These are phyloP conservation scores for Mesaphorura yosii DNA, from an alignment of 1,140 invertebrate genomes.

Conservation along the genomic window DNA sequence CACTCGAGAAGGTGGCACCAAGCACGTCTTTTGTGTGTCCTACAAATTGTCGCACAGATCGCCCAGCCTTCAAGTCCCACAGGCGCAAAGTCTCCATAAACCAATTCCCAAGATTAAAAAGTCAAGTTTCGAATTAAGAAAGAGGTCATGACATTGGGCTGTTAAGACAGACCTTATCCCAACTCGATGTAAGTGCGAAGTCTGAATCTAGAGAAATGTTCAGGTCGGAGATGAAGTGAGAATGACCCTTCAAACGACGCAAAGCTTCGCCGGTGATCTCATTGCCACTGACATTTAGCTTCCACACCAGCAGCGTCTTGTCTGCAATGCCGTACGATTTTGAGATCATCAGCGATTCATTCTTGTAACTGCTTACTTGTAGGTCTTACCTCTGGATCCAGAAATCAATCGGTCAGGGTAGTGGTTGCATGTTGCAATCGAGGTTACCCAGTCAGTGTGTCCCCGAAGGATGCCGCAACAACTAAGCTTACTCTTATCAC, in stretches of 20 bases:
- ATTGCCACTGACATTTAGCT: not conserved
- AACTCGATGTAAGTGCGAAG: slow-evolving; percentile 5
- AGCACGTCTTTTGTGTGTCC: slow-evolving; percentile 5
- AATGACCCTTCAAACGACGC: slow-evolving; percentile 5
- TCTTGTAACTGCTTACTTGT: not conserved
- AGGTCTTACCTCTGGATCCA: slow-evolving; percentile 1
- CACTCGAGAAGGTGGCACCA: slow-evolving; percentile 5
- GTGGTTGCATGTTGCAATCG: not conserved
- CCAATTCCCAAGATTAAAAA: no score
- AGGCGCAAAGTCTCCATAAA: slow-evolving; percentile 7
- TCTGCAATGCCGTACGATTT: not conserved
- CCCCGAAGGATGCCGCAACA: no score
- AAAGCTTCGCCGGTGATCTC: not conserved
- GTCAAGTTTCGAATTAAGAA: no score
- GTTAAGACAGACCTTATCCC: no score
- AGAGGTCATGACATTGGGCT: no score
- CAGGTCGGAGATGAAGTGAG: slow-evolving; percentile 9
- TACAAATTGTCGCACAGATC: not conserved
- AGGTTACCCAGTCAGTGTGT: slow-evolving; percentile 1
- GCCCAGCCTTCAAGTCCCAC: slow-evolving; percentile 2
- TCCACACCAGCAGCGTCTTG: not conserved
- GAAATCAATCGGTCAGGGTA: slow-evolving; percentile 6
- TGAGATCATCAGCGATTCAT: no score
- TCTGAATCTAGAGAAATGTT: slow-evolving; percentile 1
- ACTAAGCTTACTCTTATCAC: no score